Evolutionary conservation across 2,797 vertebrate genomes (phyloP).

Genomic region (Tauraco hartlaubi): DNA sequence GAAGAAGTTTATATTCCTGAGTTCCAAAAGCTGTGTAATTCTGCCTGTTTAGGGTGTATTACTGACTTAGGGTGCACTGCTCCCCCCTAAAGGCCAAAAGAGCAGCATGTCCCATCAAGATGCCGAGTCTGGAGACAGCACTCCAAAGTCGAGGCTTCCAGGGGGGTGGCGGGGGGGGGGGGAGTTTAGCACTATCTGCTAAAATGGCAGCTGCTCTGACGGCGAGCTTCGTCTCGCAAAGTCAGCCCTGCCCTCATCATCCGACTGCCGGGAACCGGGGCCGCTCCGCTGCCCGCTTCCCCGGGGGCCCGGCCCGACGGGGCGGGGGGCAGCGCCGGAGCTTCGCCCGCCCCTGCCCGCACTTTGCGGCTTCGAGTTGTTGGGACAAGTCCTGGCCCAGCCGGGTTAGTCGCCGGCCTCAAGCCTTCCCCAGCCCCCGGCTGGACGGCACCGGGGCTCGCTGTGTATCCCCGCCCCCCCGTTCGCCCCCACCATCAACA

Average conservation of each 20-base stretch:
- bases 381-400: constrained; percentile 57
- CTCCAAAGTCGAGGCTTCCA: not conserved
- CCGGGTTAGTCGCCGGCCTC: constrained; percentile 78
- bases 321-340: not conserved
- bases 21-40: not conserved
- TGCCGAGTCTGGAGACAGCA: not conserved
- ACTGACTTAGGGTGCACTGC: not conserved
- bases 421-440: constrained; percentile 62
- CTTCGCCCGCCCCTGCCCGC: not conserved
- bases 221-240: constrained; percentile 28
- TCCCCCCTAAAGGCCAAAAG: not conserved
- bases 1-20: not conserved
- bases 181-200: not conserved
- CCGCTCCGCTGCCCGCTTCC: not conserved
- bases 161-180: accelerated
- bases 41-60: accelerated
- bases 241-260: constrained; percentile 45
- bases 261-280: not conserved
- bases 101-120: not conserved
- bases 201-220: constrained; percentile 51
- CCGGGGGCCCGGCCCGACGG: not conserved
- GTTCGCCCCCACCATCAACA: not conserved
- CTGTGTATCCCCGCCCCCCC: not conserved
- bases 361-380: accelerated
- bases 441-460: constrained; percentile 76